Conservation (phyloP, 2,888 invertebrate species). For the Coleophora deauratella region DNA sequence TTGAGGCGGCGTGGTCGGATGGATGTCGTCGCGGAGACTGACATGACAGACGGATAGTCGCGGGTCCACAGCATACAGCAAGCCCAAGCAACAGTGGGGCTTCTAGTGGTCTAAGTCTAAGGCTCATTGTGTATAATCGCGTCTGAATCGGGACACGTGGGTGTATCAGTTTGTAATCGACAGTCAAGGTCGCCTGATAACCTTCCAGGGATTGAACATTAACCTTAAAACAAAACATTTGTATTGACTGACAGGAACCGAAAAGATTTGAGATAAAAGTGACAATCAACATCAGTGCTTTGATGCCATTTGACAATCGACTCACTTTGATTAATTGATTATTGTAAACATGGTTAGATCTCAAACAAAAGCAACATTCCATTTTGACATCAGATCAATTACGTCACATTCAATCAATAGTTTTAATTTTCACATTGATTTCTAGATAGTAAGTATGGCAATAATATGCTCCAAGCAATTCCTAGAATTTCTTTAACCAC, state of each 20-base stretch:
- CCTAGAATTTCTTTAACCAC: not conserved
- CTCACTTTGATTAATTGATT: too few species aligned
- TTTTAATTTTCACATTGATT: too few species aligned
- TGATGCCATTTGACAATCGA: too few species aligned
- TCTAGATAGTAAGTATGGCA: too few species aligned
- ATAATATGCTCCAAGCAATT: too few species aligned
- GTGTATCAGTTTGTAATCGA: constrained; percentile 37
- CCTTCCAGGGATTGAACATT: not conserved
- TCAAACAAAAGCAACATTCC: too few species aligned
- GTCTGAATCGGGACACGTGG: constrained; percentile 54
- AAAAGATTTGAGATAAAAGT: not conserved
- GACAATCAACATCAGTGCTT: constrained; percentile 1
- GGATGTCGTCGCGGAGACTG: constrained; percentile 61
- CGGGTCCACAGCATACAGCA: constrained; percentile 26
- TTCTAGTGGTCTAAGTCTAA: constrained; percentile 57
- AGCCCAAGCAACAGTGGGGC: constrained; percentile 41
- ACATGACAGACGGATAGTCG: constrained; percentile 26
- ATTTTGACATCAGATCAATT: too few species aligned
- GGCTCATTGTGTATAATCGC: constrained; percentile 52
- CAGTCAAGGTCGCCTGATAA: constrained; percentile 24
- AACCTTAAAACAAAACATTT: not conserved
- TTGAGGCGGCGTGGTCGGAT: constrained; percentile 39
- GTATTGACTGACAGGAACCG: not conserved
- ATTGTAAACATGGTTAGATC: too few species aligned
- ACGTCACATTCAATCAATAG: too few species aligned